phyloP scores from a whole-genome alignment of 2,797 vertebrate species.

The Knipowitschia caucasica region DNA sequence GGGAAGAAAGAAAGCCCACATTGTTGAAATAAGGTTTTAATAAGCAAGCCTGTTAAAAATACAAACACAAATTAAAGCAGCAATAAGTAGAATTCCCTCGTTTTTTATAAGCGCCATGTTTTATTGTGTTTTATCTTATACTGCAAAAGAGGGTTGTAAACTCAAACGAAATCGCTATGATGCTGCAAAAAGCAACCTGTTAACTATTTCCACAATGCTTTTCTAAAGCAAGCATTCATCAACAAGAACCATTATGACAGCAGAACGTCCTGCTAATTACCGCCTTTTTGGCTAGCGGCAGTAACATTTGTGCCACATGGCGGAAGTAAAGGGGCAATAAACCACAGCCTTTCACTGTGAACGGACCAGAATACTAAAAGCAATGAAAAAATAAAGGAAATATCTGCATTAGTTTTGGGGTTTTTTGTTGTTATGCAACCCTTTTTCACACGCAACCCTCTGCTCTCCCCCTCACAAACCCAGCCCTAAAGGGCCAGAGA shows the following conservation, averaged over 20 bases:
- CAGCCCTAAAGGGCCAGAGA: constrained; percentile 58
- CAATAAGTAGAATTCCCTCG: not conserved
- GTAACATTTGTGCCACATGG: constrained; percentile 21
- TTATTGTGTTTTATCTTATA: constrained; percentile 5
- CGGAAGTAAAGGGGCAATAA: constrained; percentile 16
- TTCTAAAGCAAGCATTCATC: constrained; percentile 11
- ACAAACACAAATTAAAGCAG: not conserved
- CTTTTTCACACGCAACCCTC: constrained; percentile 18
- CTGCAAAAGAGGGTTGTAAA: not conserved
- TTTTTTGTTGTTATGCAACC: constrained; percentile 46
- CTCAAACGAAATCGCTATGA: not conserved
- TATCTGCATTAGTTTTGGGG: constrained; percentile 19
- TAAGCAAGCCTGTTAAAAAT: too few relatives aligned
- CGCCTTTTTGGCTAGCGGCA: constrained; percentile 4
- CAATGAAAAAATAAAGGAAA: constrained; percentile 4
- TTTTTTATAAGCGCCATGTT: constrained; percentile 7
- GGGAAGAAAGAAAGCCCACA: constrained; percentile 23
- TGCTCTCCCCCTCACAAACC: constrained; percentile 37
- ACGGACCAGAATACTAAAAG: constrained; percentile 22
- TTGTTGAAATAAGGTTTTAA: too few relatives aligned
- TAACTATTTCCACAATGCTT: constrained; percentile 20
- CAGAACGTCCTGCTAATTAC: constrained; percentile 11
- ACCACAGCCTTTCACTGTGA: constrained; percentile 29
- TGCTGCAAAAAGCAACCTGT: constrained; percentile 28
- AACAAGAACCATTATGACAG: constrained; percentile 10